Percentiles rank a stretch among this genome's conserved stretches.
These are phyloP conservation scores for Nesometra sesokonis DNA, from an alignment of 35 echinoderm and acorn worm species.

Conservation along the genomic window DNA sequence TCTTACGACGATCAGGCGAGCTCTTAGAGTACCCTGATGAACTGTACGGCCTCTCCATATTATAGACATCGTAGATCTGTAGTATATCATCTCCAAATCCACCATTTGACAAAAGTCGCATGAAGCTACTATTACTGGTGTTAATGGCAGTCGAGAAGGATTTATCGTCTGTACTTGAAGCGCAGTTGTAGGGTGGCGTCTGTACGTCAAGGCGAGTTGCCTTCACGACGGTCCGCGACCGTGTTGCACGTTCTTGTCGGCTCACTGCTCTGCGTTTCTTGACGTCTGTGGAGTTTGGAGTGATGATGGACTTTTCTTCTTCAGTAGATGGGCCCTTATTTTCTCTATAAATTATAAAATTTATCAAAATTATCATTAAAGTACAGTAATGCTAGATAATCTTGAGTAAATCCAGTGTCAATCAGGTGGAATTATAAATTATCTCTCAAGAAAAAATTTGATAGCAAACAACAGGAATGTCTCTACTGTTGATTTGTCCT, in stretches of 20 bases:
- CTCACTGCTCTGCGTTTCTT: background rate
- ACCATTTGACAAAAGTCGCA: constrained; percentile 34
- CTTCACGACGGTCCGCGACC: background rate
- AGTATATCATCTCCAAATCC: constrained; percentile 29
- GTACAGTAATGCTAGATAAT: too few relatives aligned
- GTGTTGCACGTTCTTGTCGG: background rate
- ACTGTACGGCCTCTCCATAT: constrained; percentile 36
- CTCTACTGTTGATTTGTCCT: too few relatives aligned
- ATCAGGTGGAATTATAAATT: too few relatives aligned
- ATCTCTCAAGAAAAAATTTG: too few relatives aligned
- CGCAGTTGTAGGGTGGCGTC: constrained; percentile 5
- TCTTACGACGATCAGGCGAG: background rate
- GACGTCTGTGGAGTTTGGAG: background rate
- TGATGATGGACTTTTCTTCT: too few relatives aligned
- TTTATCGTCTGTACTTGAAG: background rate
- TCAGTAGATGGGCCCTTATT: too few relatives aligned
- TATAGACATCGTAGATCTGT: constrained; percentile 71
- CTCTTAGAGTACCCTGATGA: constrained; percentile 1
- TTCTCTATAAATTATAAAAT: too few relatives aligned
- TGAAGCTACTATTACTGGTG: constrained; percentile 22
- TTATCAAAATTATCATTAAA: too few relatives aligned
- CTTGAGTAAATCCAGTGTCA: too few relatives aligned
- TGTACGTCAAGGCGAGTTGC: constrained; percentile 3
- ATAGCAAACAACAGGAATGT: too few relatives aligned
- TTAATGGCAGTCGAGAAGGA: constrained; percentile 13